These are phyloP conservation scores for Ennomos erosarius DNA, from an alignment of 2,888 invertebrate species.

Conservation along the genomic window DNA sequence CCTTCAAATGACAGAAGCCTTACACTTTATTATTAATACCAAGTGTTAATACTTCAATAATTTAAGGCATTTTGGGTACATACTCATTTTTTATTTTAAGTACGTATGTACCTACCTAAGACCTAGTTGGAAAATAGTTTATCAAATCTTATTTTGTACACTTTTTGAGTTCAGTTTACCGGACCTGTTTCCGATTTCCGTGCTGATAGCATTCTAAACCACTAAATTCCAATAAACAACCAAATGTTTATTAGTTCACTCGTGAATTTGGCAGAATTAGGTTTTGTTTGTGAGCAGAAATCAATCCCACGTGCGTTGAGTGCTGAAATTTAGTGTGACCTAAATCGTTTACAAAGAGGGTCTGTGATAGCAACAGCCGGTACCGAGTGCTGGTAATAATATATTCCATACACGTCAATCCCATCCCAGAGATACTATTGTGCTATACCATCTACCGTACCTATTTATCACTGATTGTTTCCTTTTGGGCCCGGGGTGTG, in stretches of 20 bases:
- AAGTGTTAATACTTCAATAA: too few species aligned
- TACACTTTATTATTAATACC: too few species aligned
- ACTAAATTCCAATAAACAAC: constrained; percentile 24
- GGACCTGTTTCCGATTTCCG: constrained; percentile 29
- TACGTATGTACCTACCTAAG: constrained; percentile 5
- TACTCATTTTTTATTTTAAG: too few species aligned
- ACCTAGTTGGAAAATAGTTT: not conserved
- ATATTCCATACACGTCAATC: constrained; percentile 37
- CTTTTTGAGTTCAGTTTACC: constrained; percentile 21
- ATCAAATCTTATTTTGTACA: not conserved
- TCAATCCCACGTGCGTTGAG: constrained; percentile 43
- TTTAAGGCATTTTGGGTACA: too few species aligned
- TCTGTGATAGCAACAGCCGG: constrained; percentile 48
- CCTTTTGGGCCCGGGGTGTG: too few species aligned
- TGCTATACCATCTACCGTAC: not conserved
- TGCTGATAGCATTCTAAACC: constrained; percentile 13
- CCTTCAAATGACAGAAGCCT: too few species aligned
- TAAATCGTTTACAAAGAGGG: constrained; percentile 51
- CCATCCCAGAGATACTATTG: constrained; percentile 2
- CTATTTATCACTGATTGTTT: too few species aligned
- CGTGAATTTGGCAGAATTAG: constrained; percentile 45
- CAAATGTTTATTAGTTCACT: constrained; percentile 42
- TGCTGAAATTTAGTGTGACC: constrained; percentile 47
- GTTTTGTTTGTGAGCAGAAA: constrained; percentile 44
- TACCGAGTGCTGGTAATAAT: constrained; percentile 55